These are phyloP conservation scores for Dione juno DNA, from an alignment of 2,888 invertebrate genomes.

Conservation along the genomic window DNA sequence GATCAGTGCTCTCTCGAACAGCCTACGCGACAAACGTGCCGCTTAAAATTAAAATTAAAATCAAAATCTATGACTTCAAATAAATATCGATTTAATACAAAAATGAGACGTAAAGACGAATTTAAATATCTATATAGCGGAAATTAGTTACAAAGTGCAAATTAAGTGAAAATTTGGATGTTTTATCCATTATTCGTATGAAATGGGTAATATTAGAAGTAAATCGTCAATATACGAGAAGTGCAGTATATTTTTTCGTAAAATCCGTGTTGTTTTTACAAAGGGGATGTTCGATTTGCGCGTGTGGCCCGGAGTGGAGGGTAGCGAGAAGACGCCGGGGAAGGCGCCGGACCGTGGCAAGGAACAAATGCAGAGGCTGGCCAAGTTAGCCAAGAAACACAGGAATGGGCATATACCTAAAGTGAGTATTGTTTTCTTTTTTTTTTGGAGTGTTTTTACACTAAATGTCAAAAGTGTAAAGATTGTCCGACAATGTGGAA, in stretches of 20 bases:
- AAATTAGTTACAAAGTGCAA: background rate
- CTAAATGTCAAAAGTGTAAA: too few species aligned
- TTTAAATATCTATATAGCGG: conserved; percentile 1
- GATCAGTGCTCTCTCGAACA: conserved; percentile 21
- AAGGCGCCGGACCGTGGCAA: conserved; percentile 91
- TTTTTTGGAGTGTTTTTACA: background rate
- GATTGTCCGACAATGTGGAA: too few species aligned
- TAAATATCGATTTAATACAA: background rate
- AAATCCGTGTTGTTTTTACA: conserved; percentile 50
- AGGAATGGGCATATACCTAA: conserved; percentile 96
- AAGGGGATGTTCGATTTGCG: conserved; percentile 94
- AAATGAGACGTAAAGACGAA: background rate
- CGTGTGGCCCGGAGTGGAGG: conserved; percentile 96
- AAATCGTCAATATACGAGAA: conserved; percentile 44
- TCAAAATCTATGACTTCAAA: background rate
- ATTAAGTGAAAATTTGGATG: background rate
- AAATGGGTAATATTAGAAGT: conserved; percentile 26
- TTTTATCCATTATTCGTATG: background rate
- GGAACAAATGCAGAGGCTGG: conserved; percentile 93
- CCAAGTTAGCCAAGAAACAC: conserved; percentile 96
- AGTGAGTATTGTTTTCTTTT: conserved; percentile 65
- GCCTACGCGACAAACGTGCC: conserved; percentile 4
- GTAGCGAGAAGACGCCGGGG: conserved; percentile 91
- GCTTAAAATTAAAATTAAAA: background rate
- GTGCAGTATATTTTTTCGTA: conserved; percentile 55